These are phyloP conservation scores for Lepidurus packardi DNA, from an alignment of 1,140 invertebrate genomes.

Conservation along the genomic window DNA sequence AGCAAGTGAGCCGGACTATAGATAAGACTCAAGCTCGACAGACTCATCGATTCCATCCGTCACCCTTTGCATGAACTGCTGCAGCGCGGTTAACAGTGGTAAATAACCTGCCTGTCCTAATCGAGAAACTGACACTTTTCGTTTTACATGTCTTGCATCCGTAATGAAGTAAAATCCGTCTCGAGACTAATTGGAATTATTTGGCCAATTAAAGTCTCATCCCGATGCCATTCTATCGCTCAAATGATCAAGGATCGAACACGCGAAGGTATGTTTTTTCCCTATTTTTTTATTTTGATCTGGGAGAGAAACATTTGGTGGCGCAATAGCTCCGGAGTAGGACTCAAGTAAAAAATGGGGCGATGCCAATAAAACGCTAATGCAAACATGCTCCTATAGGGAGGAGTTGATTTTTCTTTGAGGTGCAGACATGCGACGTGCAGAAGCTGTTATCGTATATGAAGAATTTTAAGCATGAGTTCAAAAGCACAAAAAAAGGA, in stretches of 20 bases:
- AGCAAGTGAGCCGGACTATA: not conserved
- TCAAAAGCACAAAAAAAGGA: not conserved
- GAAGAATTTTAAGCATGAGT: conserved; percentile 2
- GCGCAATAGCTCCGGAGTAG: conserved; percentile 4
- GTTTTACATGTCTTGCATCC: not conserved
- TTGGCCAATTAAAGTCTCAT: not conserved
- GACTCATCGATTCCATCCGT: not conserved
- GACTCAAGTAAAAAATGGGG: not conserved
- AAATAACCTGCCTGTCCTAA: not conserved
- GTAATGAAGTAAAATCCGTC: not conserved
- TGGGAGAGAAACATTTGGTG: not conserved
- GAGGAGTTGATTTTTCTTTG: conserved; percentile 15
- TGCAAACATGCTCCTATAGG: conserved; percentile 4
- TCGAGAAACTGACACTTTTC: not conserved
- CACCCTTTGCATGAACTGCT: not conserved
- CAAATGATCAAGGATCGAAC: not conserved
- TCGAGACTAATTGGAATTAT: not conserved
- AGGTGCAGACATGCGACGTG: conserved; percentile 2
- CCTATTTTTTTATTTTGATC: not conserved
- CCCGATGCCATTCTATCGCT: not conserved
- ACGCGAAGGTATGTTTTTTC: not conserved
- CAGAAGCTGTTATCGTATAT: conserved; percentile 19
- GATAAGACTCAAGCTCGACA: not conserved
- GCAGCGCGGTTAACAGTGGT: not conserved
- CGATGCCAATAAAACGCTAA: conserved; percentile 21